A percentile compares a stretch with the other conserved stretches of the same genome.
phyloP scores from a whole-genome alignment of 2,113 vertebrate genomes.

The Leucopternis melanops region DNA sequence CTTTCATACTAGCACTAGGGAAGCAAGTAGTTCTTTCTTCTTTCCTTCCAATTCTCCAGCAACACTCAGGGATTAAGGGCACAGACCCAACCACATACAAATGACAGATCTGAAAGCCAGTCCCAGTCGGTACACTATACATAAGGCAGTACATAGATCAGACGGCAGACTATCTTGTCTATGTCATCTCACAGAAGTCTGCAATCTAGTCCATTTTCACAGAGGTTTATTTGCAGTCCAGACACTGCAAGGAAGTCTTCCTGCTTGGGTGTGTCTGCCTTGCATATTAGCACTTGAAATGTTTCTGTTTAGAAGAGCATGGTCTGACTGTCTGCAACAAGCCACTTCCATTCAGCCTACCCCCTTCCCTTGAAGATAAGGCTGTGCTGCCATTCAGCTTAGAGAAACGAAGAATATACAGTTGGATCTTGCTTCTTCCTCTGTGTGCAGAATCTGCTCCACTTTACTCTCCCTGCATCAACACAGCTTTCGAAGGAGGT shows the following conservation, averaged over 20 bases:
- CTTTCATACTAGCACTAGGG: neutral
- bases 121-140: neutral
- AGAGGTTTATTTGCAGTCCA: neutral
- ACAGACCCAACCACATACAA: neutral
- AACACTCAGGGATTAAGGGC: neutral
- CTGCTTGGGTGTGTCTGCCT: neutral
- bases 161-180: neutral
- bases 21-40: neutral
- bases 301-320: neutral
- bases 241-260: neutral
- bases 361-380: neutral
- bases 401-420: neutral
- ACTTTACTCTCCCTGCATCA: neutral
- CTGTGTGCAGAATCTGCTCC: neutral
- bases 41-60: neutral
- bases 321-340: neutral
- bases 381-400: neutral
- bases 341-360: neutral
- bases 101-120: neutral
- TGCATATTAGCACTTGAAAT: neutral
- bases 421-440: neutral
- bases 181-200: neutral
- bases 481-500: neutral
- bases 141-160: neutral
- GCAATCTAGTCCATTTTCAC: neutral